A percentile compares a stretch with the other conserved stretches of the same genome.
Evolutionary conservation across 2,113 vertebrate genomes (phyloP).

Genomic region (Myotis davidii): DNA sequence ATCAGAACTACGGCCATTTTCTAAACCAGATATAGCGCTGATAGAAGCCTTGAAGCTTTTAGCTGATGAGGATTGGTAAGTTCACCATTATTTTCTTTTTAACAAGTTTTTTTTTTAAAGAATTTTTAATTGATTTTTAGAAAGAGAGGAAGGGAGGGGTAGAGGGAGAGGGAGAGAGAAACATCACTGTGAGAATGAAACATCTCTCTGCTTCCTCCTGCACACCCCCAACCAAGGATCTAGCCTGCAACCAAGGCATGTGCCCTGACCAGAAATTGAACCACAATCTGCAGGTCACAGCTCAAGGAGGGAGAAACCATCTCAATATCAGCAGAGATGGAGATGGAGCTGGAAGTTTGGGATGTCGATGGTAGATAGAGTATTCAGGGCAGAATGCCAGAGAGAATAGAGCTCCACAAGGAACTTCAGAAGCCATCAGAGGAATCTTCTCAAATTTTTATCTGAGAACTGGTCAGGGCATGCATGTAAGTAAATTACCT

Average conservation of each 20-base stretch:
- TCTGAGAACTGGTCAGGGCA: not conserved
- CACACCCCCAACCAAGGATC: not conserved
- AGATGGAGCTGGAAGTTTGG: not conserved
- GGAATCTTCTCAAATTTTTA: not conserved
- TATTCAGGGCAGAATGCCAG: not conserved
- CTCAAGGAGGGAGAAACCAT: not conserved
- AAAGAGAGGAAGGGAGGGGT: not conserved
- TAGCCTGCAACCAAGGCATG: not conserved
- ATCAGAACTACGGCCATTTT: conserved; percentile 87
- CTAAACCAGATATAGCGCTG: conserved; percentile 89
- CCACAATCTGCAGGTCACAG: not conserved
- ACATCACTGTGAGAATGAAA: not conserved
- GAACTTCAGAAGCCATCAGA: not conserved
- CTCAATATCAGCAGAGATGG: not conserved
- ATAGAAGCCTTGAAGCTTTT: conserved; percentile 89
- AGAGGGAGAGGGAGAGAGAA: not conserved
- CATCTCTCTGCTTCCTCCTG: not conserved
- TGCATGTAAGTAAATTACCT: not conserved
- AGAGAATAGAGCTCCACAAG: not conserved
- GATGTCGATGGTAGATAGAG: not conserved
- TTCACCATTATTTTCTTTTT: not conserved
- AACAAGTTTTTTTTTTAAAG: not conserved
- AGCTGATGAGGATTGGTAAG: conserved; percentile 93
- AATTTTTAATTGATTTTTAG: not conserved
- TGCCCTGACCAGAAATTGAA: not conserved